Percentiles rank a stretch among this genome's conserved stretches.
Evolutionary conservation across 2,113 vertebrate species (phyloP).

Genomic region (Heterotilapia buettikoferi): DNA sequence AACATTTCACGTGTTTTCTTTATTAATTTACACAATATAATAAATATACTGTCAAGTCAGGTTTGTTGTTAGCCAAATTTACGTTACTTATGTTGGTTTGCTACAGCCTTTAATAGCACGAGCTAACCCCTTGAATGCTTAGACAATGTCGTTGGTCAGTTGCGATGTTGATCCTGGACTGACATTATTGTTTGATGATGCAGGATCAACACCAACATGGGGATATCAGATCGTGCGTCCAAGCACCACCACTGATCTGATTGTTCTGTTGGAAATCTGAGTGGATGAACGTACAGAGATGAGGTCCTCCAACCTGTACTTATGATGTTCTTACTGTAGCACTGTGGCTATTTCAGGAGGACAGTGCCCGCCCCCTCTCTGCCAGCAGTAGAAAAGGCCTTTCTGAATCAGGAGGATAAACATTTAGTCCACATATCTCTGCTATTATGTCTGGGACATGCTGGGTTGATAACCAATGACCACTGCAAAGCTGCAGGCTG

Average conservation of each 20-base stretch:
- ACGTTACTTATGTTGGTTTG: background rate
- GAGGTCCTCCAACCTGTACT: background rate
- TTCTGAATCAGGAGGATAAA: background rate
- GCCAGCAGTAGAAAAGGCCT: background rate
- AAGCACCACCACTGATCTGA: background rate
- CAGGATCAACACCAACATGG: background rate
- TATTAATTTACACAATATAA: background rate
- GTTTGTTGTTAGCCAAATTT: background rate
- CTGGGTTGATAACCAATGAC: background rate
- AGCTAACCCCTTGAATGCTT: background rate
- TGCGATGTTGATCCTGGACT: background rate
- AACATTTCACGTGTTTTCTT: background rate
- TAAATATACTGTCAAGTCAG: background rate
- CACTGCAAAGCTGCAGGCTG: background rate
- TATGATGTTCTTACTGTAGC: background rate
- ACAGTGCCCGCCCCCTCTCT: background rate
- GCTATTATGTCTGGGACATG: background rate
- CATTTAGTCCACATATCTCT: background rate
- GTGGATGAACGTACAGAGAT: background rate
- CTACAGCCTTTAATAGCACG: background rate
- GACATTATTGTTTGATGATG: background rate
- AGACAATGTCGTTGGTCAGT: background rate
- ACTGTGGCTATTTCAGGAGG: background rate
- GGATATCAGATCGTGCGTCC: background rate
- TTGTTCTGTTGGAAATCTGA: background rate